A percentile compares a stretch with the other conserved stretches of the same genome.
Conservation (phyloP, 2,888 invertebrate species). For the Melolontha melolontha region DNA sequence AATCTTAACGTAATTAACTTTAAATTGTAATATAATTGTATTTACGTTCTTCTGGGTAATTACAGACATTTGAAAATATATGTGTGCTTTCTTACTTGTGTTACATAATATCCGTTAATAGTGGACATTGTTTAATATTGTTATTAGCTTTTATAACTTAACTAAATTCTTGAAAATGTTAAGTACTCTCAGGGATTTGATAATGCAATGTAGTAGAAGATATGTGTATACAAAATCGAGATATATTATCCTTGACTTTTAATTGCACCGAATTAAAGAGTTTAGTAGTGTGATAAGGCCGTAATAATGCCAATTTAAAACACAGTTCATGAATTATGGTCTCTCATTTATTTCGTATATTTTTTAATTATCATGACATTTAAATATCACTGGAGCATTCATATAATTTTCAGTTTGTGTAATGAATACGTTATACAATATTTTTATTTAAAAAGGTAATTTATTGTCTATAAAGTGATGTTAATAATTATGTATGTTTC, state of each 20-base stretch:
- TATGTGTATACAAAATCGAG: neutral
- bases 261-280: slow-evolving; percentile 61
- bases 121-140: slow-evolving; percentile 26
- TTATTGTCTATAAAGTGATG: too few relatives aligned
- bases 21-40: slow-evolving; percentile 35
- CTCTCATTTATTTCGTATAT: slow-evolving; percentile 52
- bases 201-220: neutral
- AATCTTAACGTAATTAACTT: slow-evolving; percentile 33
- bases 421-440: too few relatives aligned
- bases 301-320: slow-evolving; percentile 59
- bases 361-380: slow-evolving; percentile 54
- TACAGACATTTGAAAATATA: slow-evolving; percentile 37
- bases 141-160: slow-evolving; percentile 15
- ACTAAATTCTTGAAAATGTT: slow-evolving; percentile 28
- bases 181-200: slow-evolving; percentile 23
- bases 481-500: too few relatives aligned
- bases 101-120: slow-evolving; percentile 12
- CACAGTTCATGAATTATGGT: slow-evolving; percentile 52
- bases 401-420: too few relatives aligned
- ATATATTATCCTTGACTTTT: slow-evolving; percentile 58
- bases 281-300: slow-evolving; percentile 60
- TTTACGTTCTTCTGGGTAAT: slow-evolving; percentile 38
- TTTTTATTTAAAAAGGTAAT: too few relatives aligned
- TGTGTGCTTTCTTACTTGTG: slow-evolving; percentile 3
- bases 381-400: slow-evolving; percentile 27